Conservation (phyloP, 2,888 invertebrate species). For the Tetropium fuscum region DNA sequence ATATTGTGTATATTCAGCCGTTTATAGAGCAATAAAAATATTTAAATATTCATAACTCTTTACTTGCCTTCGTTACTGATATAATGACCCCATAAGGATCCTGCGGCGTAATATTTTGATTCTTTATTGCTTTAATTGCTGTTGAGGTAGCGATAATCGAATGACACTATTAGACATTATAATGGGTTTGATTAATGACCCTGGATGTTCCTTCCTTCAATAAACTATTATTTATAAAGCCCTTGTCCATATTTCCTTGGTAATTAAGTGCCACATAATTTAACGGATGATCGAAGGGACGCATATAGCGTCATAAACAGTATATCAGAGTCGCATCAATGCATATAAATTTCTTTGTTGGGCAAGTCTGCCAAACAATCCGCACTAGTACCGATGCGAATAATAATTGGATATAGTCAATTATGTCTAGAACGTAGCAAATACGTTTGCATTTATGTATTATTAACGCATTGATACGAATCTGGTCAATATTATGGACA, state of each 20-base stretch:
- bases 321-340: background rate
- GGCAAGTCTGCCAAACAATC: constrained; percentile 7
- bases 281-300: constrained; percentile 8
- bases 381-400: constrained; percentile 23
- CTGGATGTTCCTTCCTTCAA: too few species aligned
- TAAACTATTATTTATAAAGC: background rate
- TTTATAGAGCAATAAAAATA: too few species aligned
- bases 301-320: constrained; percentile 6
- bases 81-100: too few species aligned
- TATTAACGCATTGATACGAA: constrained; percentile 56
- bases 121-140: too few species aligned
- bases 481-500: constrained; percentile 55
- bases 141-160: too few species aligned
- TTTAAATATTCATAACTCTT: too few species aligned
- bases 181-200: too few species aligned
- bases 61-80: too few species aligned
- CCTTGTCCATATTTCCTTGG: constrained; percentile 1
- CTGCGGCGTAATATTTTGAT: too few species aligned
- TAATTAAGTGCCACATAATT: constrained; percentile 4
- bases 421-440: constrained; percentile 28
- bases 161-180: too few species aligned
- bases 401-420: constrained; percentile 29
- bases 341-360: constrained; percentile 27
- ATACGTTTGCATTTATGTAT: constrained; percentile 51
- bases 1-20: too few species aligned